Conservation (phyloP, 2,888 invertebrate genomes). For the Cheilosia vernalis region DNA sequence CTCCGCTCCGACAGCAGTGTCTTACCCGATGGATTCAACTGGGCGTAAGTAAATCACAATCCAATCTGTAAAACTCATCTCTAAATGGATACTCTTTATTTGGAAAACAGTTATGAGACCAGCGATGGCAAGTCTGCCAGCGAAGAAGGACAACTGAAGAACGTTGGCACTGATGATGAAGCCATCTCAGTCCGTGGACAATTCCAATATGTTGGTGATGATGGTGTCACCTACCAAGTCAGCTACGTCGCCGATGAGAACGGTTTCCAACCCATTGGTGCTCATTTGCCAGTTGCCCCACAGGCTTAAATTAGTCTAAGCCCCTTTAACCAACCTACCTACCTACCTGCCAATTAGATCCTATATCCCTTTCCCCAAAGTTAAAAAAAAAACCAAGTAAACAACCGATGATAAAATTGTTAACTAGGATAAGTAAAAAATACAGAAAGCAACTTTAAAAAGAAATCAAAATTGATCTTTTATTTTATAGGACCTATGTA, state of each 20-base stretch:
- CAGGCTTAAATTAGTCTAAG: constrained; percentile 26
- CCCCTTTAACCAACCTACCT: constrained; percentile 22
- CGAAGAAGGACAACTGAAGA: constrained; percentile 84
- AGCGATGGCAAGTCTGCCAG: constrained; percentile 84
- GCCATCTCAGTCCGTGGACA: constrained; percentile 83
- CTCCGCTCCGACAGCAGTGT: constrained; percentile 86
- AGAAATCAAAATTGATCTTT: neutral
- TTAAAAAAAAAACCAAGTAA: constrained; percentile 21
- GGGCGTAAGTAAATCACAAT: constrained; percentile 53
- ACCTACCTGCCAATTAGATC: constrained; percentile 32
- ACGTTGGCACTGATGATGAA: constrained; percentile 84
- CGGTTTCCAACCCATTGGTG: constrained; percentile 81
- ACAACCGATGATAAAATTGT: constrained; percentile 52
- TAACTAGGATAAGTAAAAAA: constrained; percentile 61
- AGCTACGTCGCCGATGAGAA: constrained; percentile 78
- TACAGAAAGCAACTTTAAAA: constrained; percentile 55
- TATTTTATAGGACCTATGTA: too few relatives aligned
- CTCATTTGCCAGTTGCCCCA: constrained; percentile 80
- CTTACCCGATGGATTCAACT: constrained; percentile 53
- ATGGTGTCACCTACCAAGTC: constrained; percentile 85
- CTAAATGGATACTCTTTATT: neutral
- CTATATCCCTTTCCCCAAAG: constrained; percentile 34
- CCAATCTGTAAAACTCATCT: neutral
- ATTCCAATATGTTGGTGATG: constrained; percentile 84
- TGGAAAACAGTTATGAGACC: constrained; percentile 84